phyloP scores from a whole-genome alignment of 37 sponge, comb jelly and placozoan species.

The Cladorhizidae sp. region DNA sequence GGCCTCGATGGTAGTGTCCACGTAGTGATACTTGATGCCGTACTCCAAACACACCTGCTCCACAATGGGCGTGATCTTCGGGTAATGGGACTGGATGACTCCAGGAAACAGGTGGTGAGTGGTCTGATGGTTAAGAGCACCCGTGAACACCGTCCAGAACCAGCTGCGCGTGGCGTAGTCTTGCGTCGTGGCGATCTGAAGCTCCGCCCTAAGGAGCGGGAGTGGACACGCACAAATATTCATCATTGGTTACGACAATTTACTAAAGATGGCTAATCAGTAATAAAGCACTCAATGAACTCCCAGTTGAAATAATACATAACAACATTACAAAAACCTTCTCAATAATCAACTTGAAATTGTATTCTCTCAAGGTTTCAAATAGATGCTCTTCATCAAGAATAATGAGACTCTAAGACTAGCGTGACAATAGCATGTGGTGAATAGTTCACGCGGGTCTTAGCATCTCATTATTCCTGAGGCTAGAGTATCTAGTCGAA shows the following conservation, averaged over 20 bases:
- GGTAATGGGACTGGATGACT: constrained; percentile 87
- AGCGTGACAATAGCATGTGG: not conserved
- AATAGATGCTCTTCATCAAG: no score
- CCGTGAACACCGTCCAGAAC: constrained; percentile 89
- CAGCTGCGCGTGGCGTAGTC: constrained; percentile 92
- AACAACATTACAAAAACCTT: no score
- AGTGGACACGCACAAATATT: no score
- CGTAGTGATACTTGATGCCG: constrained; percentile 84
- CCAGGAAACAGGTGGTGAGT: constrained; percentile 91
- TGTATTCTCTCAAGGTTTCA: no score
- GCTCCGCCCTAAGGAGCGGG: constrained; percentile 71
- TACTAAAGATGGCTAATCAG: no score
- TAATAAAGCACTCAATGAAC: not conserved
- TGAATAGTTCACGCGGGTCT: no score
- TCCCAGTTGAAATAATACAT: not conserved
- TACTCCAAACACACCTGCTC: constrained; percentile 84
- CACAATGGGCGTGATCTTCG: constrained; percentile 85
- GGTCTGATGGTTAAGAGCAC: constrained; percentile 93
- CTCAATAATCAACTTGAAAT: no score
- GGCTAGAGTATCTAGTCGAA: no score
- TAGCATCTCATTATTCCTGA: no score
- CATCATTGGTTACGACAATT: no score
- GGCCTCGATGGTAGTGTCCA: constrained; percentile 81
- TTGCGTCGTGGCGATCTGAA: constrained; percentile 86
- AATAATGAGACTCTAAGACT: no score